A percentile compares a stretch with the other conserved stretches of the same genome.
Conservation (phyloP, 1,140 invertebrate species). For the Pseudomyrmex gracilis region DNA sequence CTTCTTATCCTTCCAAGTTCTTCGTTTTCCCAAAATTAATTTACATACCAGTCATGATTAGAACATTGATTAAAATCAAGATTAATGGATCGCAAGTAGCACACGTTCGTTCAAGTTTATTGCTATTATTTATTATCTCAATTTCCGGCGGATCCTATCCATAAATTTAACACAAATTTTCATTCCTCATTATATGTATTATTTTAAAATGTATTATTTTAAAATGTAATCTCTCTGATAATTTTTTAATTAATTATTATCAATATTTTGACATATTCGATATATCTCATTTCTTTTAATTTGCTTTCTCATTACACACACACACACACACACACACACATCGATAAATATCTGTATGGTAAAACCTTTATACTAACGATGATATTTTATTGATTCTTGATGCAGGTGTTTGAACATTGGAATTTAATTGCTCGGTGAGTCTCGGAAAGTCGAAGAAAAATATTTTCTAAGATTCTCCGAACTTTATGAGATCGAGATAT, state of each 20-base stretch:
- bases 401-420: conserved; percentile 39
- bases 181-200: background rate
- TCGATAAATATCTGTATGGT: background rate
- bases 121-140: conserved; percentile 45
- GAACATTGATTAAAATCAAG: conserved; percentile 54
- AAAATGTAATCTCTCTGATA: background rate
- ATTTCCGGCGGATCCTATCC: conserved; percentile 36
- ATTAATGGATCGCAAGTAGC: conserved; percentile 53
- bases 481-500: conserved; percentile 43
- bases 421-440: conserved; percentile 45
- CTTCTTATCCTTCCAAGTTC: conserved; percentile 1
- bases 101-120: conserved; percentile 48
- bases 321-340: background rate
- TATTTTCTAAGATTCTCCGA: conserved; percentile 34
- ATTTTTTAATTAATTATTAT: background rate
- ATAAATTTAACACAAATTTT: background rate
- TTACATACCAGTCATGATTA: conserved; percentile 38
- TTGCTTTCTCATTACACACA: background rate
- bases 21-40: conserved; percentile 50
- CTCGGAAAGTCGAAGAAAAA: conserved; percentile 35
- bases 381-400: background rate
- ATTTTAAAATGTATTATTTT: background rate
- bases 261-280: background rate
- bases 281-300: background rate
- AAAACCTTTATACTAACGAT: conserved; percentile 28